These are phyloP conservation scores for Caenorhabditis drosophilae DNA, from an alignment of 2,888 invertebrate genomes.

Conservation along the genomic window DNA sequence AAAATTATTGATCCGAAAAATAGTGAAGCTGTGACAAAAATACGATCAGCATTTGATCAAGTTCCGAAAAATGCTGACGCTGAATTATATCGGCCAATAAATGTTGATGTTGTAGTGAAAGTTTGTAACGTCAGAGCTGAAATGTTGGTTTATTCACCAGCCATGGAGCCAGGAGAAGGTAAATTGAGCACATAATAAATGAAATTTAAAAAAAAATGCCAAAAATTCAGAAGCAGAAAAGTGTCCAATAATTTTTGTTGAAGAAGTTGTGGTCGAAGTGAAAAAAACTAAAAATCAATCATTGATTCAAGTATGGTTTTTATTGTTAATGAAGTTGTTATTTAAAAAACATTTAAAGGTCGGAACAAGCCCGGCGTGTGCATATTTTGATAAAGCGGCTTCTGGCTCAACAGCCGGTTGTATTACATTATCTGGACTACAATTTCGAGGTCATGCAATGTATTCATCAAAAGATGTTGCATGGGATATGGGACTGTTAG, in stretches of 20 bases:
- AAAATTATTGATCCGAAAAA: constrained; percentile 7
- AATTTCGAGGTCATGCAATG: constrained; percentile 91
- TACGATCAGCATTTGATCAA: constrained; percentile 30
- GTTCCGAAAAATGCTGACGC: constrained; percentile 23
- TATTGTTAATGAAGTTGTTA: neutral
- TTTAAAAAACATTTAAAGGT: constrained; percentile 75
- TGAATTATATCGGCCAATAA: constrained; percentile 57
- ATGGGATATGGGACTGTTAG: constrained; percentile 90
- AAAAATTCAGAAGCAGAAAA: constrained; percentile 27
- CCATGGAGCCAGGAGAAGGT: constrained; percentile 16
- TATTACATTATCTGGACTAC: constrained; percentile 76
- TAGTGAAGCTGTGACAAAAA: constrained; percentile 13
- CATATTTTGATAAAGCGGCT: constrained; percentile 29
- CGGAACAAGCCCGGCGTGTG: constrained; percentile 39
- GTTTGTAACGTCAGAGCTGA: constrained; percentile 95
- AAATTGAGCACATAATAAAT: neutral
- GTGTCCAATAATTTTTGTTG: constrained; percentile 56
- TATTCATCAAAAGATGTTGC: constrained; percentile 84
- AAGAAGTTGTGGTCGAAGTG: constrained; percentile 87
- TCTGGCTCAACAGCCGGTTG: constrained; percentile 40
- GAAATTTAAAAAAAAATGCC: no score
- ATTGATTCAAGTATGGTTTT: constrained; percentile 81
- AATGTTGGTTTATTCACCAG: constrained; percentile 59
- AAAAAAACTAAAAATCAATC: constrained; percentile 91
- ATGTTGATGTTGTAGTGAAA: constrained; percentile 37